Evolutionary conservation across 2,888 invertebrate species (phyloP).

Genomic region (Melanostoma scalare): DNA sequence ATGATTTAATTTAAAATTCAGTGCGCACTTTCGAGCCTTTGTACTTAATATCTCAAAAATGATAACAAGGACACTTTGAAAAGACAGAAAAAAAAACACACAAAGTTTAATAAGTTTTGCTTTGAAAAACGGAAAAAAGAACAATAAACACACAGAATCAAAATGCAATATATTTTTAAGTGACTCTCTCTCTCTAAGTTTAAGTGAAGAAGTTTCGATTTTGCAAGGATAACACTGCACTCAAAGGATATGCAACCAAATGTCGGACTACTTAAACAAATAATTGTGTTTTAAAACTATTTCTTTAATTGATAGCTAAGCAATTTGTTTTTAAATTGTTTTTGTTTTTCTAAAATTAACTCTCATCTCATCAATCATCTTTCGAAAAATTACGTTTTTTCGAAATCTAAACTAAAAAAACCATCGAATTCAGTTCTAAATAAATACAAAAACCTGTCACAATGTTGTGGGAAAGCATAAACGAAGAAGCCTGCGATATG

Average conservation of each 20-base stretch:
- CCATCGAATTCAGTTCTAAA: neutral
- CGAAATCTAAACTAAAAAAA: slow-evolving; percentile 24
- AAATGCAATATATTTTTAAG: slow-evolving; percentile 72
- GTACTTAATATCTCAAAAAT: slow-evolving; percentile 66
- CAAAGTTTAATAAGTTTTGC: neutral
- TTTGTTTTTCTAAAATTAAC: slow-evolving; percentile 5
- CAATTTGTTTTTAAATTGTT: slow-evolving; percentile 43
- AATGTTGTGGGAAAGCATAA: slow-evolving; percentile 82
- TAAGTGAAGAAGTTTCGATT: slow-evolving; percentile 44
- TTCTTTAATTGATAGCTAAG: no score
- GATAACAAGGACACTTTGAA: slow-evolving; percentile 67
- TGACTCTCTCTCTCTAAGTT: slow-evolving; percentile 47
- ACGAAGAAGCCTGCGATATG: slow-evolving; percentile 79
- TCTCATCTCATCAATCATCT: slow-evolving; percentile 16
- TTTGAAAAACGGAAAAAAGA: slow-evolving; percentile 19
- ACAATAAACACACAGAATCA: slow-evolving; percentile 5
- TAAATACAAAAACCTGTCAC: slow-evolving; percentile 67
- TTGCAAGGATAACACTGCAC: slow-evolving; percentile 56
- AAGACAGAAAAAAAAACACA: neutral
- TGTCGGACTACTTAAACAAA: slow-evolving; percentile 44
- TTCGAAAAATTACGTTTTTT: slow-evolving; percentile 65
- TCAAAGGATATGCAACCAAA: slow-evolving; percentile 53
- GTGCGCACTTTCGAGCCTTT: slow-evolving; percentile 34
- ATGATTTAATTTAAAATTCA: slow-evolving; percentile 43
- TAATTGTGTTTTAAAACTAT: slow-evolving; percentile 43